Evolutionary conservation across 2,113 vertebrate species (phyloP).

Genomic region (Acinonyx jubatus): DNA sequence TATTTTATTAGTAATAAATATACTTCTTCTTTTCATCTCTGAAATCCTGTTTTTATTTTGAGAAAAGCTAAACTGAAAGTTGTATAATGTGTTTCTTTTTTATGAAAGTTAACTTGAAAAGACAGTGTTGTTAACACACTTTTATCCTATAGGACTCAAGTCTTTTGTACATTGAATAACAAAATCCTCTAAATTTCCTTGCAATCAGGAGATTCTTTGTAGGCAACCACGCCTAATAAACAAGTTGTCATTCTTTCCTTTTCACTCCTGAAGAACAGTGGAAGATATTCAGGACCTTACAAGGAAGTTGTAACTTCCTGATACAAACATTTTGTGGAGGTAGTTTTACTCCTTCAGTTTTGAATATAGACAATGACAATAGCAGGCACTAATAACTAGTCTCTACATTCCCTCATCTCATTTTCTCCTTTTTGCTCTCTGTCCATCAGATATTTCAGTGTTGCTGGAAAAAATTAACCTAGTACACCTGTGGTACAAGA

Average conservation of each 20-base stretch:
- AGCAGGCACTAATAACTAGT: neutral
- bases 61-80: constrained; percentile 34
- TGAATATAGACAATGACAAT: neutral
- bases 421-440: neutral
- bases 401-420: neutral
- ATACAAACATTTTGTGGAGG: neutral
- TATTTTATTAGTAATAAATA: constrained; percentile 29
- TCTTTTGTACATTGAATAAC: constrained; percentile 11
- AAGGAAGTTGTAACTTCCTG: neutral
- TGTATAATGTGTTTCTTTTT: neutral
- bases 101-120: constrained; percentile 14
- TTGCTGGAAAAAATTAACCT: neutral
- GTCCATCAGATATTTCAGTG: neutral
- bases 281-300: neutral
- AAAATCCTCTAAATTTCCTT: neutral
- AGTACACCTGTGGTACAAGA: neutral
- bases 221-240: neutral
- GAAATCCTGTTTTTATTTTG: constrained; percentile 47
- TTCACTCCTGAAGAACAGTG: neutral
- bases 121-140: neutral
- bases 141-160: neutral
- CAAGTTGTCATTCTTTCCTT: neutral
- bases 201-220: neutral
- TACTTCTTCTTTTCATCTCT: neutral
- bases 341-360: neutral